Evolutionary conservation across 2,113 vertebrate species (phyloP).

Genomic region (Calyptommatus sinebrachiatus): DNA sequence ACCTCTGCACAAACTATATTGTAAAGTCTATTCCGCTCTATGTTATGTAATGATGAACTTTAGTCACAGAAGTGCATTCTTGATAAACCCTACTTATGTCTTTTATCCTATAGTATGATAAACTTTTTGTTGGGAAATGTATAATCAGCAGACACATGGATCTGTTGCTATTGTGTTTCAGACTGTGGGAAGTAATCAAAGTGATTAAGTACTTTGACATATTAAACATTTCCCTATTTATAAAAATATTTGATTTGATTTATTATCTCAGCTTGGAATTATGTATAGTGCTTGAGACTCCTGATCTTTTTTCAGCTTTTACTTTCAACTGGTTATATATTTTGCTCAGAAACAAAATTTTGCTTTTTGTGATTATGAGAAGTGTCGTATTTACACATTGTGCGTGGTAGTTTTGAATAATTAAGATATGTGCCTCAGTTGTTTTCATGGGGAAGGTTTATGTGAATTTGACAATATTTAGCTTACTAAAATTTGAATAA

Average conservation of each 20-base stretch:
- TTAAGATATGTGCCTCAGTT: slow-evolving; percentile 37
- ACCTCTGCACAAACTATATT: slow-evolving; percentile 23
- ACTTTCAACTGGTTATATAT: neutral
- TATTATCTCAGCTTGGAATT: neutral
- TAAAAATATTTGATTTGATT: neutral
- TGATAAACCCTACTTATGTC: slow-evolving; percentile 35
- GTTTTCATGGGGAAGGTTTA: slow-evolving; percentile 45
- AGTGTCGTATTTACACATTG: slow-evolving; percentile 47
- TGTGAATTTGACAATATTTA: slow-evolving; percentile 46
- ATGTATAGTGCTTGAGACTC: neutral
- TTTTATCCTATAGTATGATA: slow-evolving; percentile 32
- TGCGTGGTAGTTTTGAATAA: slow-evolving; percentile 26
- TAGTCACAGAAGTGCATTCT: slow-evolving; percentile 31
- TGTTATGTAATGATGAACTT: slow-evolving; percentile 36
- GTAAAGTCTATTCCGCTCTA: slow-evolving; percentile 47
- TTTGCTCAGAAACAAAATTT: neutral
- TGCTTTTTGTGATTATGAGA: slow-evolving; percentile 25
- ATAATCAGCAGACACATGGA: neutral
- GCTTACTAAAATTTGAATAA: slow-evolving; percentile 49
- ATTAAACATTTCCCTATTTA: neutral
- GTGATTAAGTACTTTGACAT: neutral
- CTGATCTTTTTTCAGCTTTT: neutral
- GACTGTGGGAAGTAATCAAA: slow-evolving; percentile 1
- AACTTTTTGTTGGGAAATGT: slow-evolving; percentile 33
- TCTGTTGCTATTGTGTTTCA: neutral